phyloP scores from a whole-genome alignment of 2,113 vertebrate genomes.

The Nannospalax galili region DNA sequence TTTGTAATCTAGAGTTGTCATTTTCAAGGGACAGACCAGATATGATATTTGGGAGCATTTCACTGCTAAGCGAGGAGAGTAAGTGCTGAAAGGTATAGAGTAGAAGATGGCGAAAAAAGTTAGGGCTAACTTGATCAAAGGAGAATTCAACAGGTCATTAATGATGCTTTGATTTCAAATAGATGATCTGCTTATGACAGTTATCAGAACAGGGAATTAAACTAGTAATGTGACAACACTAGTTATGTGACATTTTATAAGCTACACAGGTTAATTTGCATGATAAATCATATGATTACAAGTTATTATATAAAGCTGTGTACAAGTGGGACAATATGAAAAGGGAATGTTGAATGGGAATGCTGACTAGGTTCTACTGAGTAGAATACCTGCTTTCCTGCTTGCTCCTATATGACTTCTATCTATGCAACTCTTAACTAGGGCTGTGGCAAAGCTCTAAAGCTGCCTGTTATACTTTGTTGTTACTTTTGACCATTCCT shows the following conservation, averaged over 20 bases:
- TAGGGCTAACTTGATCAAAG: not conserved
- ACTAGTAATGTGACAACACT: not conserved
- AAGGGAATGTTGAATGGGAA: not conserved
- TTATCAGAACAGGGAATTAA: conserved; percentile 34
- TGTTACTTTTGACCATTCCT: not conserved
- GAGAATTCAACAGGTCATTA: conserved; percentile 23
- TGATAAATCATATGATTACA: not conserved
- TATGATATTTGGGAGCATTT: conserved; percentile 19
- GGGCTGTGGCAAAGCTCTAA: conserved; percentile 32
- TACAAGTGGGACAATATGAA: not conserved
- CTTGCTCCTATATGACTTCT: not conserved
- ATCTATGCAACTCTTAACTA: not conserved
- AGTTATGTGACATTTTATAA: conserved; percentile 23
- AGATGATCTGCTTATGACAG: conserved; percentile 10
- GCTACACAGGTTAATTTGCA: conserved; percentile 9
- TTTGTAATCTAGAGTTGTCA: not conserved
- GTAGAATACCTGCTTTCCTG: not conserved
- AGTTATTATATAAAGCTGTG: not conserved
- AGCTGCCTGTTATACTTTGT: not conserved
- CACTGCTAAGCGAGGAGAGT: not conserved
- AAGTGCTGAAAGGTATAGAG: not conserved
- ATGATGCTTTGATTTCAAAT: conserved; percentile 28
- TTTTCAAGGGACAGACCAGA: conserved; percentile 11
- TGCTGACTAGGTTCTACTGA: not conserved
- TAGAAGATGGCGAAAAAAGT: not conserved